Conservation (phyloP, 2,797 vertebrate genomes). For the Gymnothorax javanicus region DNA sequence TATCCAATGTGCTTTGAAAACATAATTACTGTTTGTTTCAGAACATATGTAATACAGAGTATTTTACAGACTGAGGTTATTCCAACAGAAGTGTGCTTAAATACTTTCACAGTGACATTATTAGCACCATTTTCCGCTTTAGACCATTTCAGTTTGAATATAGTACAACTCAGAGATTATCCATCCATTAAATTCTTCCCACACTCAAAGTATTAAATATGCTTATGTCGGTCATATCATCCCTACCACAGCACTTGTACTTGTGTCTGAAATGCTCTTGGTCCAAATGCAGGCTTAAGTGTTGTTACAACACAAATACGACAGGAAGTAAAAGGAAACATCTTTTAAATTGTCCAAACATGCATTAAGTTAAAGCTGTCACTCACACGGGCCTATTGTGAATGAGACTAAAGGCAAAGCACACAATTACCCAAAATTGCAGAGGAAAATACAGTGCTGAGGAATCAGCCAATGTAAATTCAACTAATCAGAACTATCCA, state of each 20-base stretch:
- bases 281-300: neutral
- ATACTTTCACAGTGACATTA: neutral
- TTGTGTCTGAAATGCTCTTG: neutral
- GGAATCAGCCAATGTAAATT: slow-evolving; percentile 3
- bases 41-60: neutral
- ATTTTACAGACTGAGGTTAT: neutral
- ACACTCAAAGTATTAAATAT: neutral
- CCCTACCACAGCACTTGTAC: neutral
- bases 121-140: neutral
- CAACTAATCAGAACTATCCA: neutral
- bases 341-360: neutral
- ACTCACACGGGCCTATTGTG: neutral
- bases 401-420: neutral
- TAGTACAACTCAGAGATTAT: neutral
- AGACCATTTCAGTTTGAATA: neutral
- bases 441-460: neutral
- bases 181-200: neutral
- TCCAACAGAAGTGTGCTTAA: neutral
- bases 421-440: neutral
- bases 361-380: neutral
- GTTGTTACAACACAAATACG: neutral
- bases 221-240: neutral
- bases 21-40: neutral
- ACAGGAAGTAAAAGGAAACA: neutral
- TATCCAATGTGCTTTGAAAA: neutral